Evolutionary conservation across 2,888 invertebrate species (phyloP).

Genomic region (Eristalinus sepulchralis): DNA sequence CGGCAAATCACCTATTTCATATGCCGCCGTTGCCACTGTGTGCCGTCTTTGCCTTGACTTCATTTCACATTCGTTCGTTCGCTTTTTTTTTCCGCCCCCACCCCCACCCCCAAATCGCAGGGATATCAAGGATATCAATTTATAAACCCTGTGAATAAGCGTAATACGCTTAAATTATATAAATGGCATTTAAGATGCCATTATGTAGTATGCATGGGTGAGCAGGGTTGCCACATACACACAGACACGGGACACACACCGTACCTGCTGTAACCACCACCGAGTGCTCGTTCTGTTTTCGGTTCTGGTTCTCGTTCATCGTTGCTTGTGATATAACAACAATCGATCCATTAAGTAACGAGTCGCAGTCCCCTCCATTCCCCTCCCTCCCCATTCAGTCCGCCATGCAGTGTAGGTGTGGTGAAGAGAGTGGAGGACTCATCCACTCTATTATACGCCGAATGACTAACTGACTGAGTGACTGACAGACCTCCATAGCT

Average conservation of each 20-base stretch:
- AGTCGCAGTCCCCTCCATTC: not conserved
- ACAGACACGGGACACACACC: constrained; percentile 5
- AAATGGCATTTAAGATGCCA: constrained; percentile 68
- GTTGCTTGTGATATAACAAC: constrained; percentile 62
- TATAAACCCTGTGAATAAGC: constrained; percentile 64
- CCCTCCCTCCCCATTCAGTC: not conserved
- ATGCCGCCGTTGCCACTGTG: not conserved
- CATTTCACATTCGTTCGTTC: not conserved
- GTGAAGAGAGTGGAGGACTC: not conserved
- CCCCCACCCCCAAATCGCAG: constrained; percentile 31
- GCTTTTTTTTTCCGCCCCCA: too few species aligned
- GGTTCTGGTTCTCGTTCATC: not conserved
- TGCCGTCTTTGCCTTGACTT: too few species aligned
- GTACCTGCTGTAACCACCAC: not conserved
- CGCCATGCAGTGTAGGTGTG: not conserved
- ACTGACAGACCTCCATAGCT: constrained; percentile 47
- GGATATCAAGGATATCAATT: constrained; percentile 60
- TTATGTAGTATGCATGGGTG: constrained; percentile 61
- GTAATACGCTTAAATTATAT: constrained; percentile 68
- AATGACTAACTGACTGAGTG: constrained; percentile 52
- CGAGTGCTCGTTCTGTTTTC: not conserved
- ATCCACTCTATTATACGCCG: constrained; percentile 19
- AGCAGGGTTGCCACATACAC: too few species aligned
- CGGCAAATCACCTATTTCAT: constrained; percentile 44
- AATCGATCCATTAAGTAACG: constrained; percentile 70